Evolutionary conservation across 2,113 vertebrate genomes (phyloP).

Genomic region (Perca fluviatilis): DNA sequence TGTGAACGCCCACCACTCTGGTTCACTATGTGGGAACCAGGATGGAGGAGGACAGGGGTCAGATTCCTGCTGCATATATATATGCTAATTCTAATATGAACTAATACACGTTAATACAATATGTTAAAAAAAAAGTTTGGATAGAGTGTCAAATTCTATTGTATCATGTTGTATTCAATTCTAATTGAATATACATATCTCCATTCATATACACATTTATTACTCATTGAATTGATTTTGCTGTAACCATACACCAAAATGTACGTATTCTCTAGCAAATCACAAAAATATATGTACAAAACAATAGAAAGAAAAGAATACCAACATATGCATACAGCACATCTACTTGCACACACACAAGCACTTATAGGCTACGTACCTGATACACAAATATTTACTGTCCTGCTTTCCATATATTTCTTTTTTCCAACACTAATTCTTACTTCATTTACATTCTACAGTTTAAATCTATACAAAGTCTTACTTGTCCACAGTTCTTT

Average conservation of each 20-base stretch:
- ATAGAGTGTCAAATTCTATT: neutral
- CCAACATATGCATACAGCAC: too few species aligned
- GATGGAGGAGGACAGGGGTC: slow-evolving; percentile 57
- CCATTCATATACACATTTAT: neutral
- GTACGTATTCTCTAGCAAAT: neutral
- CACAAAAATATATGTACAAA: neutral
- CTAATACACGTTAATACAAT: neutral
- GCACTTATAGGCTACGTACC: too few species aligned
- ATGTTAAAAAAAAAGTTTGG: neutral
- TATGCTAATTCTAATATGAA: neutral
- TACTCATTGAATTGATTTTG: neutral
- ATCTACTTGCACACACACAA: neutral
- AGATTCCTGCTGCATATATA: slow-evolving; percentile 20
- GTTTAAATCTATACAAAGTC: neutral
- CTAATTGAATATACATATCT: neutral
- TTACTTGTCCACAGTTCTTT: neutral
- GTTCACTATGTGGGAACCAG: slow-evolving; percentile 79
- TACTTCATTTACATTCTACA: neutral
- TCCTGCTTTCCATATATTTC: neutral
- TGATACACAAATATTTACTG: too few species aligned
- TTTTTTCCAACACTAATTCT: neutral
- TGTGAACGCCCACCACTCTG: slow-evolving; percentile 72
- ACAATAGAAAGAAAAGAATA: neutral
- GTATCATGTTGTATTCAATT: neutral
- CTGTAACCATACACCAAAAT: neutral